Evolutionary conservation across 2,888 invertebrate species (phyloP).

Genomic region (Limenitis camilla): DNA sequence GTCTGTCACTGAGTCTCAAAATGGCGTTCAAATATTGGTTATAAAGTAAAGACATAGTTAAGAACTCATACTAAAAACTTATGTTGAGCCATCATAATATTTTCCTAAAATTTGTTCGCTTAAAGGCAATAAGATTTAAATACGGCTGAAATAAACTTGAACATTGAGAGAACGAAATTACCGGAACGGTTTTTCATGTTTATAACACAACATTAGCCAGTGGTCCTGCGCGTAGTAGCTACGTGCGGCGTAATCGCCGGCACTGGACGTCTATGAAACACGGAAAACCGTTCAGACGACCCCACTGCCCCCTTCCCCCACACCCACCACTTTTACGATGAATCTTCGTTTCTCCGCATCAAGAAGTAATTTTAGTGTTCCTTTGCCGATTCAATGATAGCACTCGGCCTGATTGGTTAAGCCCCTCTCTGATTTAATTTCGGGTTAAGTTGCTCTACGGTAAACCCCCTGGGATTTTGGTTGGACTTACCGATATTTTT

Average conservation of each 20-base stretch:
- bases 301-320: slow-evolving; percentile 34
- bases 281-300: slow-evolving; percentile 73
- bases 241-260: slow-evolving; percentile 68
- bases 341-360: slow-evolving; percentile 75
- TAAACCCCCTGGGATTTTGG: slow-evolving; percentile 58
- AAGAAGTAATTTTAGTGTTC: slow-evolving; percentile 75
- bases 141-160: slow-evolving; percentile 24
- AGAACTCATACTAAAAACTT: background rate
- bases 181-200: slow-evolving; percentile 72
- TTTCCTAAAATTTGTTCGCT: background rate
- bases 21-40: too few species aligned
- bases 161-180: slow-evolving; percentile 58
- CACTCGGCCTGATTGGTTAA: slow-evolving; percentile 74
- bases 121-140: slow-evolving; percentile 7
- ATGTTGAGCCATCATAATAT: background rate
- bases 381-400: slow-evolving; percentile 75
- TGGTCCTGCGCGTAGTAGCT: slow-evolving; percentile 43
- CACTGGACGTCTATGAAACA: slow-evolving; percentile 67
- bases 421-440: slow-evolving; percentile 74
- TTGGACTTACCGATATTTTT: slow-evolving; percentile 44
- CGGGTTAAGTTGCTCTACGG: slow-evolving; percentile 70
- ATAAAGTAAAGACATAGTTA: too few species aligned
- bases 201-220: slow-evolving; percentile 65
- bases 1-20: too few species aligned
- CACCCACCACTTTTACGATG: slow-evolving; percentile 72